Base-by-base conservation (phyloP, 1,140 invertebrate species). In the Pantala flavescens region DNA sequence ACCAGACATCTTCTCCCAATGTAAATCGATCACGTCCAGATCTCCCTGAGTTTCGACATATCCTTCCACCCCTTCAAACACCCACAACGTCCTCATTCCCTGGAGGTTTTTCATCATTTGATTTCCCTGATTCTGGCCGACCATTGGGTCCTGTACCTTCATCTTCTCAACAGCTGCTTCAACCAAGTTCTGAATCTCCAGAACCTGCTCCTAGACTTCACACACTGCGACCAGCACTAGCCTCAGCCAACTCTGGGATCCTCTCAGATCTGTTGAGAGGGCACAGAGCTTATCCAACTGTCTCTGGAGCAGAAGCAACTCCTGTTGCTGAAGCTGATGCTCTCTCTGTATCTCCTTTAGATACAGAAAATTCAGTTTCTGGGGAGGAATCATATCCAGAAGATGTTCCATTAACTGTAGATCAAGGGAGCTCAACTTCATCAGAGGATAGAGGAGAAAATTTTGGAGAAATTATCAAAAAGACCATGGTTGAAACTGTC, bases 401-500 rank as follows among this genome's bases (percentile, higher is more conserved):
- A 28, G 76, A 75, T 43, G 71, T 75, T 21, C 73, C 77, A 43
- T 76, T 76, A 71, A 75, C 78, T 21, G 77, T 3, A 63, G 71
- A 76, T 76, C 77, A n/a, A 73, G 76, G 55, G 72, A 42, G 16
- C 36, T 76, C 80, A 36, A 82, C 84, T 71, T 77, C 79, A 10
- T 85, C 82, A 10, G 83, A 87, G 72, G 85, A 84, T 76, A 86
- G 87, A 49, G 73, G 73, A 72, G 92, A 93, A 80, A 95, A 95
- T 82, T 94, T 96, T 82, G 93, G 93, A 55, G 93, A 95, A 85
- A 93, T 96, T 76, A 95, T 96, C 77, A 95, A 94, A 83, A 94
- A 95, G 83, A 92, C 93, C 43, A 94, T 95, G 86, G 93, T 95
- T 78, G 94, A 95, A 84, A 93, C 92, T 79, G 93, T 93, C 75